A percentile compares a stretch with the other conserved stretches of the same genome.
Conservation (phyloP, 1,140 invertebrate species). For the Frieseomelitta varia region DNA sequence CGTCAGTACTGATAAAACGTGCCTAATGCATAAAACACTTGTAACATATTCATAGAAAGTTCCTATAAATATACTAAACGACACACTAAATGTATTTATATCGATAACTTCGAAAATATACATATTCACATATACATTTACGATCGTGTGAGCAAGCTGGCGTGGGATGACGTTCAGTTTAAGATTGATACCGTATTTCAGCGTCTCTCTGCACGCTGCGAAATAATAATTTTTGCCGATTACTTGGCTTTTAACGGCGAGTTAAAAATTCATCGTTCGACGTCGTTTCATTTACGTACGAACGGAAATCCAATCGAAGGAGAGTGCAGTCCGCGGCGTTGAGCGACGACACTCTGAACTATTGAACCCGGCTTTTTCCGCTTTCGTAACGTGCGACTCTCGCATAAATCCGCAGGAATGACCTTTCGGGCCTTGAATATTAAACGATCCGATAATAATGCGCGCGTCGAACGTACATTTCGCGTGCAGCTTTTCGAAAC, state of each 20-base stretch:
- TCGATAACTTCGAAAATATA: no score
- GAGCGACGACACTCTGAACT: constrained; percentile 63
- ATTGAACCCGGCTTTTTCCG: constrained; percentile 69
- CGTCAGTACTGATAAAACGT: no score
- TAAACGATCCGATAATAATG: constrained; percentile 47
- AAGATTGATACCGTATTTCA: no score
- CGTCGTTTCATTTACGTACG: constrained; percentile 52
- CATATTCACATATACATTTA: no score
- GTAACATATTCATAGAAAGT: no score
- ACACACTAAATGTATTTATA: no score
- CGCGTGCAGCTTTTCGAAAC: no score
- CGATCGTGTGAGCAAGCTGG: no score
- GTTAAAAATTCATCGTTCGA: neutral
- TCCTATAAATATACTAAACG: no score
- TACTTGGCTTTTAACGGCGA: neutral
- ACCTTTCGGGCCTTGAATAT: constrained; percentile 60
- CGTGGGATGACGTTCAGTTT: no score
- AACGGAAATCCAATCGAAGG: constrained; percentile 65
- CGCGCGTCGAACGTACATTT: constrained; percentile 1
- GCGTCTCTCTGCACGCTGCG: neutral
- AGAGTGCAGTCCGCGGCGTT: constrained; percentile 52
- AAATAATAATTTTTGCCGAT: constrained; percentile 38
- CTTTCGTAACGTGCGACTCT: constrained; percentile 60
- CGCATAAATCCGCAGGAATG: constrained; percentile 50
- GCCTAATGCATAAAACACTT: no score